Evolutionary conservation across 2,797 vertebrate species (phyloP).

Genomic region (Allobates femoralis): DNA sequence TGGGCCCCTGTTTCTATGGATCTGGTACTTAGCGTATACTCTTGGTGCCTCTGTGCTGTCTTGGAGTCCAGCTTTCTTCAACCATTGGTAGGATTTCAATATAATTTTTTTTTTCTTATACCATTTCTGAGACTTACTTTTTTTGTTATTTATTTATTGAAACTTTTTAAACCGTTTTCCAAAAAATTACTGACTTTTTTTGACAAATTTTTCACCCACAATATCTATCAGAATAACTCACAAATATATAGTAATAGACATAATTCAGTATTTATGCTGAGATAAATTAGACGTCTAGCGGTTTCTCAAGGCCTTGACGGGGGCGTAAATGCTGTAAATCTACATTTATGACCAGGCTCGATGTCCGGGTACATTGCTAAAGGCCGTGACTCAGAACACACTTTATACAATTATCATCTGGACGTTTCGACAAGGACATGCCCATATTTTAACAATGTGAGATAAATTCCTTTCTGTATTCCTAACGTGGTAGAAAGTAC

Average conservation of each 20-base stretch:
- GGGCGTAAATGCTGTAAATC: conserved; percentile 41
- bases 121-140: not conserved
- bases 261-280: conserved; percentile 15
- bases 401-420: conserved; percentile 53
- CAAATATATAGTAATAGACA: not conserved
- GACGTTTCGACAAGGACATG: conserved; percentile 30
- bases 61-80: too few relatives aligned
- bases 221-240: not conserved
- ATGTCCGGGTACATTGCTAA: conserved; percentile 32
- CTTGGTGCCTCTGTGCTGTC: too few relatives aligned
- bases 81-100: too few relatives aligned
- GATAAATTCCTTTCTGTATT: not conserved
- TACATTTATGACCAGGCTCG: conserved; percentile 53
- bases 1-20: too few relatives aligned
- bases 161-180: not conserved
- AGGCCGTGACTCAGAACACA: conserved; percentile 46
- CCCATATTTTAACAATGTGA: conserved; percentile 5
- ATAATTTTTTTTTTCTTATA: not conserved
- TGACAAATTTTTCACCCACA: not conserved
- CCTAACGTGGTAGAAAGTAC: not conserved
- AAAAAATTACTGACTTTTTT: not conserved
- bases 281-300: not conserved
- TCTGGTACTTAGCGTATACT: too few relatives aligned
- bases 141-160: not conserved
- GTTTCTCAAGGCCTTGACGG: conserved; percentile 45